Evolutionary conservation across 2,888 invertebrate genomes (phyloP).

Genomic region (Chirona hameri): DNA sequence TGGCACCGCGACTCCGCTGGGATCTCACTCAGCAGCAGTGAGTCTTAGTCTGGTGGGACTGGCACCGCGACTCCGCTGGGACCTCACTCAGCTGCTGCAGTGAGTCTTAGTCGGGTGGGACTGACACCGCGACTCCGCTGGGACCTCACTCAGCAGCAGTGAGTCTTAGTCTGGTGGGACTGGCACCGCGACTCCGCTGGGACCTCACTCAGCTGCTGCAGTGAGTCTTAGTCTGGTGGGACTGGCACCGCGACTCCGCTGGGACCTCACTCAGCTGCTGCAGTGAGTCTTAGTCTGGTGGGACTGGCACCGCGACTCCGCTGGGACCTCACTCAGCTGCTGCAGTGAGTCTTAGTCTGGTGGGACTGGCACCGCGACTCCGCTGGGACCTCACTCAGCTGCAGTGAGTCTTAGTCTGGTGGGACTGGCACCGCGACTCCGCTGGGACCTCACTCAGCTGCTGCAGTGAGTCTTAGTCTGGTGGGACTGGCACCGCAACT

Average conservation of each 20-base stretch:
- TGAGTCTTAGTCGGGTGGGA: conserved; percentile 67
- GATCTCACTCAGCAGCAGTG: background rate
- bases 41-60: conserved; percentile 71
- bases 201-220: background rate
- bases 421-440: conserved; percentile 56
- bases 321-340: background rate
- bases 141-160: background rate
- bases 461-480: conserved; percentile 58
- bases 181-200: conserved; percentile 46
- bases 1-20: conserved; percentile 46
- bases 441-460: background rate
- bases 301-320: conserved; percentile 56
- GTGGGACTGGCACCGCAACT: conserved; percentile 60
- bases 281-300: conserved; percentile 61
- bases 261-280: background rate
- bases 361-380: conserved; percentile 58
- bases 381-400: background rate
- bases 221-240: conserved; percentile 67
- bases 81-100: background rate
- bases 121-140: conserved; percentile 47
- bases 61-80: conserved; percentile 33
- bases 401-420: conserved; percentile 60
- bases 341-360: conserved; percentile 60
- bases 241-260: conserved; percentile 47
- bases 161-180: conserved; percentile 68